Evolutionary conservation across 2,797 vertebrate species (phyloP).

Genomic region (Amniataba percoides): DNA sequence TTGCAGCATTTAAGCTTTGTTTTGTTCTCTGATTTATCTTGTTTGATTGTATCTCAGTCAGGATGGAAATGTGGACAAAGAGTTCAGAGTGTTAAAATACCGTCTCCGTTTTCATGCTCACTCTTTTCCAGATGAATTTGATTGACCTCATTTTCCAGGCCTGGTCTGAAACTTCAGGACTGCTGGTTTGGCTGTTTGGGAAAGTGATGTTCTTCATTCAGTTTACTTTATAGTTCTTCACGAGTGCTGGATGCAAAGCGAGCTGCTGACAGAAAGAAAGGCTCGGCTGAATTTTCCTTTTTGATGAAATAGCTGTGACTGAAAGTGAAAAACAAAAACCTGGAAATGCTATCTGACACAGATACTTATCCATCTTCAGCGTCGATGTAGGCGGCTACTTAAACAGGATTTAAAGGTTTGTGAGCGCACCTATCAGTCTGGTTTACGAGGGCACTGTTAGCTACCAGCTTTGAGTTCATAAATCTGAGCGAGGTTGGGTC

Average conservation of each 20-base stretch:
- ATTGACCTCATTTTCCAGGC: background rate
- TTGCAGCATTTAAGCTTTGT: constrained; percentile 7
- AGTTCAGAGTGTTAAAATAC: background rate
- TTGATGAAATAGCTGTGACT: no score
- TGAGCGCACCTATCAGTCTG: background rate
- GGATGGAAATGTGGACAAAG: background rate
- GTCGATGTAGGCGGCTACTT: background rate
- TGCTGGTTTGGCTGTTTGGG: background rate
- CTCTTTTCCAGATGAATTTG: background rate
- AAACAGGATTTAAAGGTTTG: background rate
- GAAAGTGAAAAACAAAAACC: background rate
- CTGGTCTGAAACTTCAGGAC: background rate
- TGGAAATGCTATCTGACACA: background rate
- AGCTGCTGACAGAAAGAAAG: background rate
- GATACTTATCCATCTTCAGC: background rate
- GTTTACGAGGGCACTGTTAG: constrained; percentile 22
- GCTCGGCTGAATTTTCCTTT: background rate
- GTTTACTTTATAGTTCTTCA: background rate
- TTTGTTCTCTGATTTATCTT: background rate
- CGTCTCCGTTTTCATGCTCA: background rate
- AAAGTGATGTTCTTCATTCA: background rate
- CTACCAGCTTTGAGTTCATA: constrained; percentile 32
- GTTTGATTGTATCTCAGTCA: constrained; percentile 14
- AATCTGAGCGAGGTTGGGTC: constrained; percentile 26
- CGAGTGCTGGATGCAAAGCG: background rate